Base-by-base conservation (phyloP, 2,797 vertebrate genomes). In the Sciurus vulgaris region DNA sequence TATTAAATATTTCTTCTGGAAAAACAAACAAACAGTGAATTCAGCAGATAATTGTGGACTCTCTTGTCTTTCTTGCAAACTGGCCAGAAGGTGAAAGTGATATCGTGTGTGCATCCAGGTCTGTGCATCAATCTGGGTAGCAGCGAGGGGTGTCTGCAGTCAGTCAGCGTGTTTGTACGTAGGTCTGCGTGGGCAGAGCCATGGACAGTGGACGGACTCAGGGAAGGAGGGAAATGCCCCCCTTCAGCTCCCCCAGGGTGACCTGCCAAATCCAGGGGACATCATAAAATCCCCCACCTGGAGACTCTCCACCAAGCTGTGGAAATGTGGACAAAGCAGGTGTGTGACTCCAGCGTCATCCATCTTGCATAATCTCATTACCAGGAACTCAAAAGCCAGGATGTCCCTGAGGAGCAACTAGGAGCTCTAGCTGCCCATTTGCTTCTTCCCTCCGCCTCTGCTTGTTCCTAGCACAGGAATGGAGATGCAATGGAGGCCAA, bases 401-500 rank as follows among this genome's bases (percentile, higher is more conserved):
- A 13, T 38, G 15, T 59, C 10, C 35, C 86, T 14, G 9, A 13
- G n/a, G 47, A 41, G 33, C 1, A 7, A 4, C 44, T 47, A 47
- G 41, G 18, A 20, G 14, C 30, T 33, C 44, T 24, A 15, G 17
- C 7, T 12, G 5, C 30, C 24, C 38, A 28, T 5, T 26, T n/a
- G 33, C 30, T 4, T 5, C 11, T n/a, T 51, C 22, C 59, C 38
- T 17, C 56, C 28, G 5, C 22, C 7, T 56, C 35, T 51, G 2
- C 20, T 11, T 15, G 69, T 3, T 10, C 8, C 44, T 22, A 3
- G 1, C 33, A 44, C 28, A 70, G 33, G 14, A 41, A 26, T 59
- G 47, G 11, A 44, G 12, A 22, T 3, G 8, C 2, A 6, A 9
- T 56, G 11, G 4, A n/a, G 1, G 6, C n/a, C 3, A 30, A 28